Evolutionary conservation across 2,888 invertebrate species (phyloP).

Genomic region (Pycnomerus fuliginosus): DNA sequence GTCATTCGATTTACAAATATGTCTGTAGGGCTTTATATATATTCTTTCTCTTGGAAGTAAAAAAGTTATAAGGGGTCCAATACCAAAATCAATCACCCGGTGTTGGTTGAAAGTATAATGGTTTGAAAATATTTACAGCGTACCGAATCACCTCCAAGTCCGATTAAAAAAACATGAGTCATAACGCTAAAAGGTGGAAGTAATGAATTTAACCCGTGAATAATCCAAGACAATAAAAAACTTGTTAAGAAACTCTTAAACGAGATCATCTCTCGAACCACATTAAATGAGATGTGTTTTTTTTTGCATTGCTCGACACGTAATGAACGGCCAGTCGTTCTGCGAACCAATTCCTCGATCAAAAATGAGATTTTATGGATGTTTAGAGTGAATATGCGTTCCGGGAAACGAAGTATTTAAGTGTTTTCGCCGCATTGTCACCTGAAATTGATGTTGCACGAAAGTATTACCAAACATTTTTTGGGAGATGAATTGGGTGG

Average conservation of each 20-base stretch:
- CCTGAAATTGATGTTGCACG: constrained; percentile 15
- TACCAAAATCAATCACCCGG: too few relatives aligned
- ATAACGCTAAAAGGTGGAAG: too few relatives aligned
- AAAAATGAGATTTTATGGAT: constrained; percentile 22
- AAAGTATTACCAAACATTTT: constrained; percentile 16
- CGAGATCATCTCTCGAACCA: constrained; percentile 7
- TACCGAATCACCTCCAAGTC: too few relatives aligned
- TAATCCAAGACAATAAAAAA: constrained; percentile 16
- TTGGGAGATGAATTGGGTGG: constrained; percentile 11
- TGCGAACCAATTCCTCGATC: constrained; percentile 13
- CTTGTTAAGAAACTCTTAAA: constrained; percentile 10
- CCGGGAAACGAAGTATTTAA: constrained; percentile 14
- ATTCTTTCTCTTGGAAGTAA: too few relatives aligned
- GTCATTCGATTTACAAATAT: too few relatives aligned
- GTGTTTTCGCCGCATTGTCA: constrained; percentile 17
- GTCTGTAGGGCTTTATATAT: too few relatives aligned
- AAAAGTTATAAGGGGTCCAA: too few relatives aligned
- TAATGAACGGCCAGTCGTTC: constrained; percentile 15
- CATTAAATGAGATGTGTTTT: constrained; percentile 12
- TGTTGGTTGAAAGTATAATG: too few relatives aligned
- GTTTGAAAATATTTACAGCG: too few relatives aligned
- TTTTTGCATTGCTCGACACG: constrained; percentile 4
- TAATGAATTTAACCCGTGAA: constrained; percentile 13
- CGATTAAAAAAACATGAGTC: too few relatives aligned
- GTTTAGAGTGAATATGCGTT: constrained; percentile 19